phyloP scores from a whole-genome alignment of 1,140 invertebrate species.

The Megalopta genalis region DNA sequence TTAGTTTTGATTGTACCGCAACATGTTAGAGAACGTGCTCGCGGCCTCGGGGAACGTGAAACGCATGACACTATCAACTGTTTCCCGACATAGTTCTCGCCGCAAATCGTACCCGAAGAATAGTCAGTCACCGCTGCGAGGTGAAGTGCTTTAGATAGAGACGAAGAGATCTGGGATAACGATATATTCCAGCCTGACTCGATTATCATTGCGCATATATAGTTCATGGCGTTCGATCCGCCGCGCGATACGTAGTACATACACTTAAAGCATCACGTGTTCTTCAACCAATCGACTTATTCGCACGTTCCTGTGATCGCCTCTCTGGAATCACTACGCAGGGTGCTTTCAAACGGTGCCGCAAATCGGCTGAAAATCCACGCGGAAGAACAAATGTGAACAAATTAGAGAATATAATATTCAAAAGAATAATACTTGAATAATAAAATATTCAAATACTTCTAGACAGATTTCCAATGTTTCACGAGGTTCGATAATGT shows the following conservation, averaged over 20 bases:
- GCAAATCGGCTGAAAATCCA: too few species aligned
- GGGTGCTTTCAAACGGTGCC: too few species aligned
- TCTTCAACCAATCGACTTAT: background rate
- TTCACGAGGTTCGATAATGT: too few species aligned
- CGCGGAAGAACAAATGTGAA: too few species aligned
- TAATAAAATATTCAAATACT: too few species aligned
- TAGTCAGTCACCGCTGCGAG: background rate
- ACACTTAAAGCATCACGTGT: slow-evolving; percentile 17
- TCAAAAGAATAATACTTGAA: too few species aligned
- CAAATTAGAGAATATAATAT: too few species aligned
- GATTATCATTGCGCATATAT: background rate
- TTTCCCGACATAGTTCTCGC: background rate
- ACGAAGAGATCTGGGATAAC: background rate
- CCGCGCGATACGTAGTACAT: background rate
- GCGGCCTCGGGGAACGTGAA: background rate
- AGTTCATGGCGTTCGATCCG: slow-evolving; percentile 14
- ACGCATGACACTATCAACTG: slow-evolving; percentile 7
- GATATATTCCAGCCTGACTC: slow-evolving; percentile 11
- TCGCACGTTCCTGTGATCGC: background rate
- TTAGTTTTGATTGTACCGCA: slow-evolving; percentile 40
- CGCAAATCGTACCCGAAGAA: background rate
- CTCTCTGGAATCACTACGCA: background rate
- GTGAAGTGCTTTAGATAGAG: background rate
- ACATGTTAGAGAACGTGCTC: slow-evolving; percentile 21
- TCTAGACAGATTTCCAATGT: too few species aligned